Evolutionary conservation across 37 sponge, comb jelly and placozoan species (phyloP).

Genomic region (Oscarella lobularis): DNA sequence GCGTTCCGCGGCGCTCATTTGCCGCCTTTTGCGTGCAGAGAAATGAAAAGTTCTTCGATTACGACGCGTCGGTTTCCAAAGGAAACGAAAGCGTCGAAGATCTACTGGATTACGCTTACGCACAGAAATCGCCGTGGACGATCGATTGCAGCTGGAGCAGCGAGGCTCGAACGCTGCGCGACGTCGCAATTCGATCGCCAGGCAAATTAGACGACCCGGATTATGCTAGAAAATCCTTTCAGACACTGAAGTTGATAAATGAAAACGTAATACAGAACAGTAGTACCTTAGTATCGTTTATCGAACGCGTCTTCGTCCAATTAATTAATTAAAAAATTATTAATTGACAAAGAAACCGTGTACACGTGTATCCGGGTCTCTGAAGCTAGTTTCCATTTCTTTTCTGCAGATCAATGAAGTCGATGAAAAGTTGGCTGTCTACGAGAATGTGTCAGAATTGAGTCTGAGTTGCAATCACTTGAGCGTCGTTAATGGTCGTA

Average conservation of each 20-base stretch:
- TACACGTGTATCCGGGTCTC: no score
- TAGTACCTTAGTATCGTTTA: no score
- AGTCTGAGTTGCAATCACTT: no score
- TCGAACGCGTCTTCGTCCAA: no score
- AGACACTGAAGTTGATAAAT: neutral
- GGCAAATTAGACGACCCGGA: neutral
- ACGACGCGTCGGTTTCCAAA: neutral
- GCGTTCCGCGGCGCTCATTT: neutral
- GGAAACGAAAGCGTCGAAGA: neutral
- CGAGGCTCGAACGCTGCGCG: neutral
- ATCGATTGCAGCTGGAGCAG: neutral
- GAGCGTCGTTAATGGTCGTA: no score
- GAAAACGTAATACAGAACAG: no score
- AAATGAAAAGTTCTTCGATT: neutral
- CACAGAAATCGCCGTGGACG: neutral
- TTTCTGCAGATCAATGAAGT: no score
- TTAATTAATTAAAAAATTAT: no score
- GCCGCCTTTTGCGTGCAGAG: neutral
- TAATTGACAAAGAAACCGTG: no score
- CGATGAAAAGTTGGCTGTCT: no score
- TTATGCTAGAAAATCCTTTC: neutral
- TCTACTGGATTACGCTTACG: neutral
- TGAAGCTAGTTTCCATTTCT: no score
- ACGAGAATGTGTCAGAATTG: no score
- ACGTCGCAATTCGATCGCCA: neutral